Evolutionary conservation across 2,797 vertebrate species (phyloP).

Genomic region (Adrianichthys oophorus): DNA sequence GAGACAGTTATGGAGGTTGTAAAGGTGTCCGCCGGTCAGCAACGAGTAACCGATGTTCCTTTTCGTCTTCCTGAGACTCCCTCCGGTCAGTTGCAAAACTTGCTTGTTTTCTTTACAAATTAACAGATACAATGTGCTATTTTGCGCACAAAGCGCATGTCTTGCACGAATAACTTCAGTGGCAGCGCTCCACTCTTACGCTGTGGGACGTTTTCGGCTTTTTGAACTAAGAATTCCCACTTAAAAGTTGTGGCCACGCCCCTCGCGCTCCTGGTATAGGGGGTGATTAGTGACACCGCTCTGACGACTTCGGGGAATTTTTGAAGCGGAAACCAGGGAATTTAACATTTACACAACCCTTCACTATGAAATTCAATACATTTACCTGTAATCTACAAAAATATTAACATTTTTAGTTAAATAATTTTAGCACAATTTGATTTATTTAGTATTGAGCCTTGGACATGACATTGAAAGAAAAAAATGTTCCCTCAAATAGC

Average conservation of each 20-base stretch:
- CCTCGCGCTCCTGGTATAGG: slow-evolving; percentile 12
- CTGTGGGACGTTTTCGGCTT: slow-evolving; percentile 48
- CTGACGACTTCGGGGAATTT: no score
- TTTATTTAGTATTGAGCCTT: no score
- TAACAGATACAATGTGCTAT: background rate
- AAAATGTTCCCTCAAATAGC: no score
- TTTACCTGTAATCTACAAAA: no score
- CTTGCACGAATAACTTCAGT: slow-evolving; percentile 1
- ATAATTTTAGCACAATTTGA: no score
- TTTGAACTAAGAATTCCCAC: slow-evolving; percentile 73
- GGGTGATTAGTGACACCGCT: no score
- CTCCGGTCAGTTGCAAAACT: background rate
- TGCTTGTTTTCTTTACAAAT: background rate
- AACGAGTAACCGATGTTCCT: slow-evolving; percentile 3
- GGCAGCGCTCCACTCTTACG: background rate
- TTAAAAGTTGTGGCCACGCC: slow-evolving; percentile 66
- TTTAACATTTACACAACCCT: no score
- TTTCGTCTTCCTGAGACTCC: background rate
- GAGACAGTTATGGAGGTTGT: background rate
- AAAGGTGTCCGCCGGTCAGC: slow-evolving; percentile 10
- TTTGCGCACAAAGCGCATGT: slow-evolving; percentile 7
- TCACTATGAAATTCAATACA: no score
- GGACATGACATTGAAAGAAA: no score
- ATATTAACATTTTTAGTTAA: no score
- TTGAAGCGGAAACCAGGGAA: no score